Evolutionary conservation across 1,140 invertebrate genomes (phyloP).

Genomic region (Drosophila saltans): DNA sequence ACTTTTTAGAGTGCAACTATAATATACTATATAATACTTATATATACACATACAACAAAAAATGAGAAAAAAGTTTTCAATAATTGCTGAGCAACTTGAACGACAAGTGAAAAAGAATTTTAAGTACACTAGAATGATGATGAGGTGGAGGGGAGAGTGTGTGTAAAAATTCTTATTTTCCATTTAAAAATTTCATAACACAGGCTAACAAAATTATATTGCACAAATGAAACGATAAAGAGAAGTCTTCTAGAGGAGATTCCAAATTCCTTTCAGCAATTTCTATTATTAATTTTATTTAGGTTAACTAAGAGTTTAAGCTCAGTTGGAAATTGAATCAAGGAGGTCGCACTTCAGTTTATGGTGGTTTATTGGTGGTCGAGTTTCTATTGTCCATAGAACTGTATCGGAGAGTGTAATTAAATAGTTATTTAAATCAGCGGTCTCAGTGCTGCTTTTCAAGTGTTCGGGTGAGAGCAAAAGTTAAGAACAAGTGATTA

Average conservation of each 20-base stretch:
- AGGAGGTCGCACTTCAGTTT: too few species aligned
- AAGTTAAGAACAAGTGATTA: constrained; percentile 1
- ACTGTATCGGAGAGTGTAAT: not conserved
- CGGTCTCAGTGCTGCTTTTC: not conserved
- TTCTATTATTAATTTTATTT: too few species aligned
- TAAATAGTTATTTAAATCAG: not conserved
- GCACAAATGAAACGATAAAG: not conserved
- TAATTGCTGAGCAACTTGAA: constrained; percentile 47
- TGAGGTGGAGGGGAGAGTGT: not conserved
- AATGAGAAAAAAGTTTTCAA: constrained; percentile 56
- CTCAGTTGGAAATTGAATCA: too few species aligned
- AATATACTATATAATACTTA: not conserved
- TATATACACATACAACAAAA: constrained; percentile 8
- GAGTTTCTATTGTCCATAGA: too few species aligned
- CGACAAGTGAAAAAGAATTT: constrained; percentile 4
- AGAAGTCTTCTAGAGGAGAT: not conserved
- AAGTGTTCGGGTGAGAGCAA: not conserved
- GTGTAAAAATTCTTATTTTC: not conserved
- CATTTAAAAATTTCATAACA: not conserved
- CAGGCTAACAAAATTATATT: not conserved
- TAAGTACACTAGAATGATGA: constrained; percentile 1
- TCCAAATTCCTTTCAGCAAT: not conserved
- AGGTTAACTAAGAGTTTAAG: too few species aligned
- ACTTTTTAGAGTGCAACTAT: constrained; percentile 41
- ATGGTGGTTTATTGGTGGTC: too few species aligned